Conservation (phyloP, 2,888 invertebrate genomes). For the Odontomyia ornata region DNA sequence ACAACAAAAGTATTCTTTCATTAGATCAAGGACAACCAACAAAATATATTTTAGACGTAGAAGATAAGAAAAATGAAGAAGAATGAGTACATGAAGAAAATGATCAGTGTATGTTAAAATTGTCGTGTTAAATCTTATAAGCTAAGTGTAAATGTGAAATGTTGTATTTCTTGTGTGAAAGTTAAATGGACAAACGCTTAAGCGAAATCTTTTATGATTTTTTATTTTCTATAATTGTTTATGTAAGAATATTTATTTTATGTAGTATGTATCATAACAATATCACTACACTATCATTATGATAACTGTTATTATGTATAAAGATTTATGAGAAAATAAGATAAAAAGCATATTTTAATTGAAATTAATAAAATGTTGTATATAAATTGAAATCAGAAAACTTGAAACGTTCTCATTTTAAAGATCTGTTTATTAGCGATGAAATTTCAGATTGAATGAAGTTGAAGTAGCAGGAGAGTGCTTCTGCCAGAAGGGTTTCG, state of each 20-base stretch:
- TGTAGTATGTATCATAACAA: conserved; percentile 22
- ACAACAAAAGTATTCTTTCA: conserved; percentile 7
- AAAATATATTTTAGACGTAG: background rate
- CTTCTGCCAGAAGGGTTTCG: no score
- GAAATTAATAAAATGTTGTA: no score
- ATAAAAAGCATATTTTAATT: no score
- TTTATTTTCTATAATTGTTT: background rate
- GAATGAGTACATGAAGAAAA: background rate
- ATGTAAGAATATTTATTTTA: conserved; percentile 29
- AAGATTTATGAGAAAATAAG: background rate
- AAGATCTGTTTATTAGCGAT: no score
- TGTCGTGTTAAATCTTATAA: background rate
- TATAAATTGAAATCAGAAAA: no score
- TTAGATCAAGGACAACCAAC: background rate
- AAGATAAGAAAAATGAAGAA: background rate
- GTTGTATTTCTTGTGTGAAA: conserved; percentile 26
- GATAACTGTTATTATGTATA: conserved; percentile 5
- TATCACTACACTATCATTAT: background rate
- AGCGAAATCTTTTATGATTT: conserved; percentile 1
- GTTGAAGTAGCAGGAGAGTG: no score
- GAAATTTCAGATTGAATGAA: no score
- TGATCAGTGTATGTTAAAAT: conserved; percentile 26
- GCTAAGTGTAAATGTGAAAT: conserved; percentile 20
- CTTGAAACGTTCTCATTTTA: no score
- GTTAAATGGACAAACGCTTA: background rate